phyloP scores from a whole-genome alignment of 2,113 vertebrate species.

The Oceanites oceanicus region DNA sequence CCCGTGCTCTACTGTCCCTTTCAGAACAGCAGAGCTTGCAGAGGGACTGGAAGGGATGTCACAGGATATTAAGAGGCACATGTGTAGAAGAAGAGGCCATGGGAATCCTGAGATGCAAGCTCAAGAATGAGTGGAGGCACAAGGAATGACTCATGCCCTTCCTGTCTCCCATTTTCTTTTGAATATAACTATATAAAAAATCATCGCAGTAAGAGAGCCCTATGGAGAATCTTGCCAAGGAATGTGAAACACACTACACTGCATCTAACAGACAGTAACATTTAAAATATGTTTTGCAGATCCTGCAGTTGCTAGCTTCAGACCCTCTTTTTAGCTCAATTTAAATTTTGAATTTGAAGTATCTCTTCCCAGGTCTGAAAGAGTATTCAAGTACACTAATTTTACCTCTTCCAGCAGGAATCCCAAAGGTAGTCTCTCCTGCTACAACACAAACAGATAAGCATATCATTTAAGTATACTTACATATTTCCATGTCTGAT shows the following conservation, averaged over 20 bases:
- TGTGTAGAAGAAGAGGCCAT: not conserved
- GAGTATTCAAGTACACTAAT: not conserved
- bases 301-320: not conserved
- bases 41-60: not conserved
- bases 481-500: not conserved
- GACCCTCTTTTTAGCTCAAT: not conserved
- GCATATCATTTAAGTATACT: not conserved
- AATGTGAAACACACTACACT: not conserved
- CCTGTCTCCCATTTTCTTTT: not conserved
- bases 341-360: not conserved
- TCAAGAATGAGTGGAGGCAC: not conserved
- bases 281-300: not conserved
- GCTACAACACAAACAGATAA: not conserved
- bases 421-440: not conserved
- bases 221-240: not conserved
- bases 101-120: not conserved
- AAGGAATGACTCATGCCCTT: not conserved
- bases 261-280: not conserved
- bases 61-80: not conserved
- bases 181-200: not conserved
- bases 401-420: not conserved
- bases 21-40: not conserved
- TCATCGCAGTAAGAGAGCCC: not conserved
- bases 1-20: not conserved
- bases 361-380: not conserved